Conservation (phyloP, 2,113 vertebrate genomes). For the Mesitornis unicolor region DNA sequence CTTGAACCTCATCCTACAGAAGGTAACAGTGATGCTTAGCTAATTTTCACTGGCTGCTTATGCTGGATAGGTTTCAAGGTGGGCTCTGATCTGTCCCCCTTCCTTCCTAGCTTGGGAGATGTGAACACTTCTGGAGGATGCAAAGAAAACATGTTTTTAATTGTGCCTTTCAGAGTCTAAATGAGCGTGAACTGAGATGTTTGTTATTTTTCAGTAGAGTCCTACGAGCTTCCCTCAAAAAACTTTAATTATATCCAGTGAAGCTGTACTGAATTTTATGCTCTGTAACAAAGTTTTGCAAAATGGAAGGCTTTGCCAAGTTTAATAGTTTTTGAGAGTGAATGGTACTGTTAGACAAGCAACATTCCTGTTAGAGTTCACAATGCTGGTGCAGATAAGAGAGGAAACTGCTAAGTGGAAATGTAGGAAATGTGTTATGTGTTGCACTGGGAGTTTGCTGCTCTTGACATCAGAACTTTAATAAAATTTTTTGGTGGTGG, state of each 20-base stretch:
- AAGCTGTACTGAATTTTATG: not conserved
- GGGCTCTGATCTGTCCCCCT: not conserved
- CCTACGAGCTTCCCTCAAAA: not conserved
- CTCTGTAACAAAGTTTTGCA: not conserved
- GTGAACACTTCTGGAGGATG: not conserved
- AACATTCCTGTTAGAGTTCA: not conserved
- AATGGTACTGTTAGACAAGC: not conserved
- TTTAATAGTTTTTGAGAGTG: not conserved
- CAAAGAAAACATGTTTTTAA: not conserved
- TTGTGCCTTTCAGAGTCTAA: not conserved
- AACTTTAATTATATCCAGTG: not conserved
- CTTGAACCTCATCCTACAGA: conserved; percentile 95
- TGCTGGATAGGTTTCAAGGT: not conserved
- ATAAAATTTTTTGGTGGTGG: not conserved
- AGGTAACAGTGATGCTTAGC: conserved; percentile 71
- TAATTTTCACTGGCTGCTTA: not conserved
- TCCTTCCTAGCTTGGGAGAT: not conserved
- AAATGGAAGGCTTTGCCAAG: not conserved
- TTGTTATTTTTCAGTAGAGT: not conserved
- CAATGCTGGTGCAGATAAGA: not conserved
- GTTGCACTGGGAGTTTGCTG: not conserved
- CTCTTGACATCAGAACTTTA: not conserved
- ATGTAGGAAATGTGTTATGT: not conserved
- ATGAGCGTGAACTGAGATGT: not conserved
- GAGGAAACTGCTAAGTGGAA: not conserved